These are phyloP conservation scores for Tapirus indicus DNA, from an alignment of 2,797 vertebrate genomes.

Conservation along the genomic window DNA sequence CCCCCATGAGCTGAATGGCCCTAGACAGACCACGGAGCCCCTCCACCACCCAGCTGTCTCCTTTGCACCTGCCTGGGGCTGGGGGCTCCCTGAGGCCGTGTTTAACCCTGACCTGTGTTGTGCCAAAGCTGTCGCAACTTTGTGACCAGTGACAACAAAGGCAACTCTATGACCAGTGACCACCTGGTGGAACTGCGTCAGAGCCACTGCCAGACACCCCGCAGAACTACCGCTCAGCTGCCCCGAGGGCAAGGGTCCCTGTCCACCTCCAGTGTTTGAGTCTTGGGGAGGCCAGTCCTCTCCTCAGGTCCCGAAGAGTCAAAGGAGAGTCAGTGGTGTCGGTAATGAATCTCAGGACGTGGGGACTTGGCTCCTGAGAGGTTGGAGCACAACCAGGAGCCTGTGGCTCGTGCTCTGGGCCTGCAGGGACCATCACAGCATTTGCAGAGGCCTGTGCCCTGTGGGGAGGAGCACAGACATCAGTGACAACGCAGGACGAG, in stretches of 20 bases:
- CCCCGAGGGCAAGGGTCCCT: accelerated
- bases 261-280: background rate
- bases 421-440: background rate
- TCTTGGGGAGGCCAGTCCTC: background rate
- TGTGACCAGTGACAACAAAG: accelerated
- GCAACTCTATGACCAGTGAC: background rate
- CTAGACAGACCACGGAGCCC: background rate
- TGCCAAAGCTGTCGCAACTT: background rate
- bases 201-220: background rate
- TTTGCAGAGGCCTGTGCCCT: background rate
- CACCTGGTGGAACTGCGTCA: background rate
- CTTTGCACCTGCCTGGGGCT: background rate
- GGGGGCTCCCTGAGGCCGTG: background rate
- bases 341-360: accelerated
- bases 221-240: accelerated
- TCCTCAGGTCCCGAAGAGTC: background rate
- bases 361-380: background rate
- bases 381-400: background rate
- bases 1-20: accelerated
- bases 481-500: background rate
- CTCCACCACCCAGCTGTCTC: background rate
- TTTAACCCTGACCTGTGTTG: too few species aligned
- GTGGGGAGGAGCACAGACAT: background rate
- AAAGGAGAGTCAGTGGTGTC: background rate
- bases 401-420: background rate